phyloP scores from a whole-genome alignment of 1,140 invertebrate species.

The Drosophila kepulauana region DNA sequence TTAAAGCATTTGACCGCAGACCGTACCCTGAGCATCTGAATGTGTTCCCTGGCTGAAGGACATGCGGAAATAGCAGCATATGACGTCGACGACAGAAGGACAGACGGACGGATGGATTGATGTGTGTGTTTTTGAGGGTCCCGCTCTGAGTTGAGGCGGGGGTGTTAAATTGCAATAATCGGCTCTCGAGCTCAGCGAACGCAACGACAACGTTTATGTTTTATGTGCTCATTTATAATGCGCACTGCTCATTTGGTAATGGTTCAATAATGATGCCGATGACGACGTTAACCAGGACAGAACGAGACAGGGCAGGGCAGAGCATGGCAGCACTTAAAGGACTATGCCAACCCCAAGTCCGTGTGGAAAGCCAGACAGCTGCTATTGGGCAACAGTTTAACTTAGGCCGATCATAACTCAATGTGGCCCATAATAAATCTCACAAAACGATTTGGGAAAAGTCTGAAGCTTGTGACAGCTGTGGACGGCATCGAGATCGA shows the following conservation, averaged over 20 bases:
- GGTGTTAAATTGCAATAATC: slow-evolving; percentile 81
- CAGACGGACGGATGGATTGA: slow-evolving; percentile 14
- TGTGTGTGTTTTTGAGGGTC: slow-evolving; percentile 3
- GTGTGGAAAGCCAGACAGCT: slow-evolving; percentile 68
- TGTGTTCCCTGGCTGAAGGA: slow-evolving; percentile 52
- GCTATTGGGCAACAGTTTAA: slow-evolving; percentile 29
- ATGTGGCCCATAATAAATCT: slow-evolving; percentile 54
- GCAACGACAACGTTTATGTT: slow-evolving; percentile 78
- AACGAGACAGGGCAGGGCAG: slow-evolving; percentile 11
- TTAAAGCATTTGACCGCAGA: slow-evolving; percentile 79
- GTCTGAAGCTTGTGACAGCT: slow-evolving; percentile 44
- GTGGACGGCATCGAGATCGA: not conserved
- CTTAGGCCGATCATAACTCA: slow-evolving; percentile 6
- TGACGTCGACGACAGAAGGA: slow-evolving; percentile 37
- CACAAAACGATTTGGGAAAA: slow-evolving; percentile 20
- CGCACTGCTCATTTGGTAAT: slow-evolving; percentile 78
- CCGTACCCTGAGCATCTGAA: slow-evolving; percentile 51
- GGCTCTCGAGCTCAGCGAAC: slow-evolving; percentile 61
- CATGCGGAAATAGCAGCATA: slow-evolving; percentile 72
- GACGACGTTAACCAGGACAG: not conserved
- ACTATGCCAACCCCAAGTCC: slow-evolving; percentile 30
- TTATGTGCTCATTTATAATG: slow-evolving; percentile 82
- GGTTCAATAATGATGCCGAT: slow-evolving; percentile 70
- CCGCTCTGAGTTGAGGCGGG: slow-evolving; percentile 38
- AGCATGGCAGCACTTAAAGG: slow-evolving; percentile 54